A percentile compares a stretch with the other conserved stretches of the same genome.
Conservation (phyloP, 2,888 invertebrate species). For the Tanytarsus gracilentus region DNA sequence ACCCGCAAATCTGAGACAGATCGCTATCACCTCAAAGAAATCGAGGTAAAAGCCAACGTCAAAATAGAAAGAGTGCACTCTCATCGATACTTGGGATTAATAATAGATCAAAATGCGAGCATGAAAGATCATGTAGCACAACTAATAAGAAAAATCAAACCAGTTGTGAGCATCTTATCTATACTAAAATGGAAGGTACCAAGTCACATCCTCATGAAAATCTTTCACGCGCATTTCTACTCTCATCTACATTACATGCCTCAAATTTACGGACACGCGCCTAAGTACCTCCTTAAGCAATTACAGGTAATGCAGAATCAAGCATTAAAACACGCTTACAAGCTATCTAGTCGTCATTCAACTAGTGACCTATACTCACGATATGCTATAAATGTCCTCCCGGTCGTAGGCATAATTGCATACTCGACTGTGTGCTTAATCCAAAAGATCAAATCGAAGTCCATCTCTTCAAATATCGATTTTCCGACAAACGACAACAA, state of each 20-base stretch:
- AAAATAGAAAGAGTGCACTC: background rate
- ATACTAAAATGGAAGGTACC: background rate
- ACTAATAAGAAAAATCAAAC: background rate
- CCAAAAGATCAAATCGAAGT: background rate
- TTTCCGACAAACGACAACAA: background rate
- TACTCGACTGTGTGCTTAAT: background rate
- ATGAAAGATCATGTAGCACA: background rate
- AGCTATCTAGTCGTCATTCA: background rate
- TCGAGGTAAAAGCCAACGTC: background rate
- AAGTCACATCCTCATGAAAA: background rate
- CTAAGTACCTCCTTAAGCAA: background rate
- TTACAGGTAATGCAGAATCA: background rate
- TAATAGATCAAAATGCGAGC: background rate
- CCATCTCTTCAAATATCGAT: background rate
- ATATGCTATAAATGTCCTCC: background rate
- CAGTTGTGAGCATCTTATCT: background rate
- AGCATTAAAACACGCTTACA: background rate
- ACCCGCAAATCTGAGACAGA: too few species aligned
- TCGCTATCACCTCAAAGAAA: too few species aligned
- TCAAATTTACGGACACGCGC: background rate
- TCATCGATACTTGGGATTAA: background rate
- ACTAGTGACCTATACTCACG: background rate
- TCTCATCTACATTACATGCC: background rate
- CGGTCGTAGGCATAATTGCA: background rate
- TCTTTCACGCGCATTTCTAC: background rate